phyloP scores from a whole-genome alignment of 2,797 vertebrate species.

The Chaetodon trifasciatus region DNA sequence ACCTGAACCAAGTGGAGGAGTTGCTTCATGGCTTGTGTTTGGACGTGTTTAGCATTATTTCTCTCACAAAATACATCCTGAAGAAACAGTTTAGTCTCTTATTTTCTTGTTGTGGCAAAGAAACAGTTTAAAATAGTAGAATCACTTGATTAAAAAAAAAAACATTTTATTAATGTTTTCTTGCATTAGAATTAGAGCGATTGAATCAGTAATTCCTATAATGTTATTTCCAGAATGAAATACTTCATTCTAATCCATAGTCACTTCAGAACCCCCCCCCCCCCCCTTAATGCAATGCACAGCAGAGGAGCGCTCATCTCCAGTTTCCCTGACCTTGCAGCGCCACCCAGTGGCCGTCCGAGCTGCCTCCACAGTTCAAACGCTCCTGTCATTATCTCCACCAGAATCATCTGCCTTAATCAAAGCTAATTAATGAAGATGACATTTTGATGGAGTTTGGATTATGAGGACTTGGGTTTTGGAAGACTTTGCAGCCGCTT shows the following conservation, averaged over 20 bases:
- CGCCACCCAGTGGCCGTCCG: constrained; percentile 79
- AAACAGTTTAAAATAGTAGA: not conserved
- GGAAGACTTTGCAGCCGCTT: not conserved
- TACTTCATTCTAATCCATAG: constrained; percentile 1
- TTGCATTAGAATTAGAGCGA: not conserved
- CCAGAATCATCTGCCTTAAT: not conserved
- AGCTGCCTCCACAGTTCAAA: not conserved
- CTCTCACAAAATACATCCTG: not conserved
- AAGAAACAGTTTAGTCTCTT: too few species aligned
- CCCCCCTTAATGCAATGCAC: not conserved
- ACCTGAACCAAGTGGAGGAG: not conserved
- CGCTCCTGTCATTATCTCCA: constrained; percentile 16
- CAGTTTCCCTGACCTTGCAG: constrained; percentile 76
- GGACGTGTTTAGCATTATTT: not conserved
- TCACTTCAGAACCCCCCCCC: not conserved
- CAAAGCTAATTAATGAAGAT: constrained; percentile 1
- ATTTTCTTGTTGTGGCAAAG: not conserved
- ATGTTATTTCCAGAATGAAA: constrained; percentile 16
- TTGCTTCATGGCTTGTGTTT: not conserved
- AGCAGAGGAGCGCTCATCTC: not conserved
- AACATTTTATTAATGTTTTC: not conserved
- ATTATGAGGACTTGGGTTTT: not conserved
- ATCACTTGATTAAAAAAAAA: not conserved
- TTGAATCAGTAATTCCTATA: not conserved
- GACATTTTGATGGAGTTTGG: constrained; percentile 7